Evolutionary conservation across 2,888 invertebrate species (phyloP), one percentile per base, ranked within the genome.

Genomic region (Psylliodes chrysocephalus): DNA sequence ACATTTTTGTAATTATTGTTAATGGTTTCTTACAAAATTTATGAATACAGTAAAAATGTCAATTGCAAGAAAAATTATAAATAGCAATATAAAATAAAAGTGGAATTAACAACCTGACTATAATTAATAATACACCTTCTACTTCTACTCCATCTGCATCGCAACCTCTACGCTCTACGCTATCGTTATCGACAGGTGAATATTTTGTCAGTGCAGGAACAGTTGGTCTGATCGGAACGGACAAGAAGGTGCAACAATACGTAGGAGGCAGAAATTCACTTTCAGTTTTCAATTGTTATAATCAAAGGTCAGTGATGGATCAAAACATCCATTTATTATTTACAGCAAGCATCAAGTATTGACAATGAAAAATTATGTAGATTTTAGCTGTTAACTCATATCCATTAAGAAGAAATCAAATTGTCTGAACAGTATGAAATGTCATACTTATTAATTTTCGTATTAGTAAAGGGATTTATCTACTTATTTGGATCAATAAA

Each of bases 261-360:
- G 57, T 57, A 57, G 57, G 57, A 49, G 57, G 46, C 14, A 40
- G 17, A 49, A 49, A 59, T 59, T 59, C 49, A 59, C 59, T 59
- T 59, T 59, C 59, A 18, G 49, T 59, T 59, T 38, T 59, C 49
- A 17, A 14, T 49, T 49, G 28, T 49, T 15, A 7, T 15, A 49
- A 49, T 15, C 28, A 49, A 49, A 49, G 49, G 49, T 49, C 49
- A 49, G 8, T n/a, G 25, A 49, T 8, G 6, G 14, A 49, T 28
- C 15, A 30, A 15, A 49, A 15, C 14, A 17, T 17, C 12, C 10
- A 33, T n/a, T 33, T 33, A n/a, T 33, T 8, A 33, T n/a, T 6
- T 22, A 22, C 28, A 22, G 6, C 22, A 6, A 22, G 22, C 2
- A 22, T 6, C 22, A 22, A 22, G 22, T 22, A 6, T 22, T 22